These are phyloP conservation scores for Spicauda simplicius DNA, from an alignment of 2,888 invertebrate genomes.

Conservation along the genomic window DNA sequence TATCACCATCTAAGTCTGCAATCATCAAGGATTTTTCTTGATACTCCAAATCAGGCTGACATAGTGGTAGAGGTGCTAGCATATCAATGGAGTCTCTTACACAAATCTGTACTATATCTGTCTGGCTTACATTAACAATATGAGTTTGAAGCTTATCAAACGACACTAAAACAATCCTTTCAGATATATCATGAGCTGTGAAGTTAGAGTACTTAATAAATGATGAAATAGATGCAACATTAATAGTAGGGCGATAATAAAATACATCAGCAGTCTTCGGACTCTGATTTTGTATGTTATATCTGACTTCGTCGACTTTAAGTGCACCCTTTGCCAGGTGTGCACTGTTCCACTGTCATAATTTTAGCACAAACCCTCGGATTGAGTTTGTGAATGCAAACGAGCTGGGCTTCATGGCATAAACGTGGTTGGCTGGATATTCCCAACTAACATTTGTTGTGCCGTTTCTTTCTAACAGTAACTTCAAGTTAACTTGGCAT, in stretches of 20 bases:
- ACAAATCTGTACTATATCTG: conserved; percentile 91
- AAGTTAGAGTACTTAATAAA: conserved; percentile 77
- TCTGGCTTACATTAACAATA: conserved; percentile 90
- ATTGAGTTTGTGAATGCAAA: conserved; percentile 87
- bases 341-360: conserved; percentile 91
- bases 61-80: conserved; percentile 70
- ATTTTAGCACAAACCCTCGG: conserved; percentile 91
- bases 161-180: conserved; percentile 91
- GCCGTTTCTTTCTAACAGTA: conserved; percentile 83
- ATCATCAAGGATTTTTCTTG: conserved; percentile 90
- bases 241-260: conserved; percentile 66
- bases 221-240: conserved; percentile 72
- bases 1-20: conserved; percentile 90
- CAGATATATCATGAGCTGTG: conserved; percentile 86
- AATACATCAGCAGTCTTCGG: conserved; percentile 75
- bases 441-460: conserved; percentile 85
- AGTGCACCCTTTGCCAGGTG: conserved; percentile 79
- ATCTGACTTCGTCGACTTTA: conserved; percentile 71
- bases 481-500: conserved; percentile 86
- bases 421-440: conserved; percentile 86
- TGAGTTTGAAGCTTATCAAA: conserved; percentile 90
- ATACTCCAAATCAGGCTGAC: conserved; percentile 90
- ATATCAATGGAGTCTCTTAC: conserved; percentile 64
- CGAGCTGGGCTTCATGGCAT: conserved; percentile 89
- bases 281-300: conserved; percentile 76